These are phyloP conservation scores for Pseudopleuronectes americanus DNA, from an alignment of 2,797 vertebrate genomes.

Conservation along the genomic window DNA sequence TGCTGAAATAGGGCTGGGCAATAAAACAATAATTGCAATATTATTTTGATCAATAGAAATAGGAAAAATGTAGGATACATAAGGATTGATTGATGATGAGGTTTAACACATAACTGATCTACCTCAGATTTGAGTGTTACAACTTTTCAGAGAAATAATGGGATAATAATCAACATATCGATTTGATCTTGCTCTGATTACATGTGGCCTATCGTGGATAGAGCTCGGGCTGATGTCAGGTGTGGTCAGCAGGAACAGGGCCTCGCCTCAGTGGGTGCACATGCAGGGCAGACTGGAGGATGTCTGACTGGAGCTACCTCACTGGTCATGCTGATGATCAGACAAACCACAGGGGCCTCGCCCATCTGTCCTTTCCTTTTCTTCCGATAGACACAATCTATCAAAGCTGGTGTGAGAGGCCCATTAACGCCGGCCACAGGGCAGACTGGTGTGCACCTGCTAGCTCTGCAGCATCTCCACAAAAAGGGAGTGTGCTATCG, in stretches of 20 bases:
- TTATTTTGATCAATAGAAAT: no score
- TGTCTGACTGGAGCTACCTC: constrained; percentile 13
- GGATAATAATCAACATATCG: no score
- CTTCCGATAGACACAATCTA: not conserved
- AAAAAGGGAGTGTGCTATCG: constrained; percentile 46
- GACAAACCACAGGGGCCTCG: constrained; percentile 69
- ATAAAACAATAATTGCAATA: no score
- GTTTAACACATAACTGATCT: no score
- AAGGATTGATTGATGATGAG: no score
- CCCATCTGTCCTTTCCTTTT: constrained; percentile 50
- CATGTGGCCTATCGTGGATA: not conserved
- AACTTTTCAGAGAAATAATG: no score
- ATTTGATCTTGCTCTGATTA: no score
- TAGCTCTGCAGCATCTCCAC: constrained; percentile 37
- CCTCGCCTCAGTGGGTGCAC: constrained; percentile 29
- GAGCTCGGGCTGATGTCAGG: constrained; percentile 14
- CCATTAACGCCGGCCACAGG: not conserved
- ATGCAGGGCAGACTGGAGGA: constrained; percentile 24
- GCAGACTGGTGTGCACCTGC: constrained; percentile 3
- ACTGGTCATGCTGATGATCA: constrained; percentile 15
- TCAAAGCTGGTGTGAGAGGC: not conserved
- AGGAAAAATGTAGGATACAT: no score
- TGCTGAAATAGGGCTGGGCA: no score
- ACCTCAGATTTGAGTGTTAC: no score
- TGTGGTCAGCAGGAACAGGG: constrained; percentile 47